Evolutionary conservation across 2,113 vertebrate species (phyloP), one percentile per base, ranked within the genome.

Genomic region (Dolichallabes microphthalmus): DNA sequence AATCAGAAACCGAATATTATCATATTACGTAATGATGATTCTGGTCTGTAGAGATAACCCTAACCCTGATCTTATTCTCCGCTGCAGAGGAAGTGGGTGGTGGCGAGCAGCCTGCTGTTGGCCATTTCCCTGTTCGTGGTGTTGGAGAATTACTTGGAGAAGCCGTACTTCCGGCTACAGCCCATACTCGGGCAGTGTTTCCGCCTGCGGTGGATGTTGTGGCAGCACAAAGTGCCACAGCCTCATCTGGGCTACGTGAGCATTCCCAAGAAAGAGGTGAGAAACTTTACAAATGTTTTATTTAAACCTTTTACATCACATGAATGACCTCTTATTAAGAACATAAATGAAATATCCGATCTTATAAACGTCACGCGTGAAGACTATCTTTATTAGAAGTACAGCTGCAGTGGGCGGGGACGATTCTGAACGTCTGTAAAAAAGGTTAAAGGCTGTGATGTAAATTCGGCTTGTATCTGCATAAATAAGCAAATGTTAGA

Each of bases 231-330:
- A 88, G 93, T 93, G 89, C 92, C 93, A 91, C 96, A 94, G 87
- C 95, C 95, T 86, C 98, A 98, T 90, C 93, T 92, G 55, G 96
- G 98, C 77, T 99, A 99, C 71, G 88, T 97, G 83, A 97, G 97
- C 85, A 94, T 99, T 82, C 96, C 95, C 88, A 96, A 95, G 1
- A 95, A 96, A 91, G 96, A 98, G 96, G 97, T 99, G 95, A 97
- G 96, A 84, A 20, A 4, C 5, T n/a, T 39, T 45, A 45, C 25
- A 15, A 69, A 74, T 22, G 61, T 45, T 45, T 45, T 45, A 45
- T 45, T 45, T 45, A 1, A 45, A 45, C 1, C 45, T 45, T 45
- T 7, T 45, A 45, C 39, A 45, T 45, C 39, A 45, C 5, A 27
- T 64, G 13, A 4, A n/a, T 27, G 2, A 25, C 4, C 61, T 64